Evolutionary conservation across 2,888 invertebrate genomes (phyloP).

Genomic region (Microplitis deprimator): DNA sequence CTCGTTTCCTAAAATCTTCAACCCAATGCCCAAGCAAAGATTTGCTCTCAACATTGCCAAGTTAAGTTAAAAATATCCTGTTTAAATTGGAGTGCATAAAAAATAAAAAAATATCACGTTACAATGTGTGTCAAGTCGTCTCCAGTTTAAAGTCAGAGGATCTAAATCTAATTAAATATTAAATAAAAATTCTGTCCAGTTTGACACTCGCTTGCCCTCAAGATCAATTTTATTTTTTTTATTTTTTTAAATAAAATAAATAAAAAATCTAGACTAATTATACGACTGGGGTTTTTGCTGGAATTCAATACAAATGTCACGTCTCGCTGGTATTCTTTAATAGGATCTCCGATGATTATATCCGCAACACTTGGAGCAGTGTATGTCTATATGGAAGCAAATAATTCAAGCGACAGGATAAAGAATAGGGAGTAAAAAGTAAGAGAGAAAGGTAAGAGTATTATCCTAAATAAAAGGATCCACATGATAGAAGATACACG

Average conservation of each 20-base stretch:
- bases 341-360: not conserved
- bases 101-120: not conserved
- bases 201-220: no score
- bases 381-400: not conserved
- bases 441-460: not conserved
- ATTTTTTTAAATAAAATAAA: not conserved
- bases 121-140: not conserved
- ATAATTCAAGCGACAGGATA: not conserved
- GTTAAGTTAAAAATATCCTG: not conserved
- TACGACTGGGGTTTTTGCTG: not conserved
- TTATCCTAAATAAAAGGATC: not conserved
- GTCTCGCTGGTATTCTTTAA: not conserved
- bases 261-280: constrained; percentile 3
- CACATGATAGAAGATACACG: not conserved
- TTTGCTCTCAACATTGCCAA: not conserved
- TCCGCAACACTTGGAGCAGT: not conserved
- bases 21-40: not conserved
- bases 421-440: not conserved
- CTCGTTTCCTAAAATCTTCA: not conserved
- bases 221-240: no score
- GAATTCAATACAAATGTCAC: constrained; percentile 6
- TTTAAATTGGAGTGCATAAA: not conserved
- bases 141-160: not conserved
- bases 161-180: no score
- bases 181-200: no score